Conservation (phyloP, 2,888 invertebrate genomes). For the Dusona sp. region DNA sequence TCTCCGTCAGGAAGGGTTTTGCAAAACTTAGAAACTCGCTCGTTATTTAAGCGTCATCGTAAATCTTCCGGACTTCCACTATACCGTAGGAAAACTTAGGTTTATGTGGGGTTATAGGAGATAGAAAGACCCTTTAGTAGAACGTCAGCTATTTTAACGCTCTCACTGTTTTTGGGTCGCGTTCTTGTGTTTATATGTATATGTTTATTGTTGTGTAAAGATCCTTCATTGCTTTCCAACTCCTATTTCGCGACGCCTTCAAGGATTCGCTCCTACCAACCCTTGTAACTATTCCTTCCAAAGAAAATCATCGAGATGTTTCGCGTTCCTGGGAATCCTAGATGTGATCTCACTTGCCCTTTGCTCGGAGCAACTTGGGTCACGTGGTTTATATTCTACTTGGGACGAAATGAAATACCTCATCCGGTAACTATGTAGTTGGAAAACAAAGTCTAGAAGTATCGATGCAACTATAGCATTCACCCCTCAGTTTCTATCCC, state of each 20-base stretch:
- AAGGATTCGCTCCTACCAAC: slow-evolving; percentile 37
- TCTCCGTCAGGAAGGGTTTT: slow-evolving; percentile 76
- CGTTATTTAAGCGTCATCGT: slow-evolving; percentile 82
- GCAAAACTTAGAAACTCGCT: slow-evolving; percentile 81
- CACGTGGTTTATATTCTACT: neutral
- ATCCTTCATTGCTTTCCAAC: slow-evolving; percentile 63
- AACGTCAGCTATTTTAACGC: slow-evolving; percentile 63
- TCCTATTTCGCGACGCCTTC: slow-evolving; percentile 47
- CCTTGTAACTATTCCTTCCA: slow-evolving; percentile 62
- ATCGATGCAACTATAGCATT: neutral
- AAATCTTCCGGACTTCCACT: slow-evolving; percentile 79
- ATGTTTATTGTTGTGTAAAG: slow-evolving; percentile 55
- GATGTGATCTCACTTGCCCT: slow-evolving; percentile 4
- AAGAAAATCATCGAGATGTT: slow-evolving; percentile 67
- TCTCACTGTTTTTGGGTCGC: slow-evolving; percentile 48
- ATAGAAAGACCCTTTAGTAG: slow-evolving; percentile 51
- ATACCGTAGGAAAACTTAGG: slow-evolving; percentile 66
- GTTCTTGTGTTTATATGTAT: slow-evolving; percentile 1
- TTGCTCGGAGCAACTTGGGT: neutral
- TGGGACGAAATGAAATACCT: slow-evolving; percentile 8
- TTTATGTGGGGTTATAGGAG: neutral
- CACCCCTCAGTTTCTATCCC: neutral
- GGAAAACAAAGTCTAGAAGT: neutral
- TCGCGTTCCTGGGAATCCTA: slow-evolving; percentile 56
- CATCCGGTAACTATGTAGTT: neutral